Evolutionary conservation across 2,113 vertebrate genomes (phyloP).

Genomic region (Oncorhynchus nerka): DNA sequence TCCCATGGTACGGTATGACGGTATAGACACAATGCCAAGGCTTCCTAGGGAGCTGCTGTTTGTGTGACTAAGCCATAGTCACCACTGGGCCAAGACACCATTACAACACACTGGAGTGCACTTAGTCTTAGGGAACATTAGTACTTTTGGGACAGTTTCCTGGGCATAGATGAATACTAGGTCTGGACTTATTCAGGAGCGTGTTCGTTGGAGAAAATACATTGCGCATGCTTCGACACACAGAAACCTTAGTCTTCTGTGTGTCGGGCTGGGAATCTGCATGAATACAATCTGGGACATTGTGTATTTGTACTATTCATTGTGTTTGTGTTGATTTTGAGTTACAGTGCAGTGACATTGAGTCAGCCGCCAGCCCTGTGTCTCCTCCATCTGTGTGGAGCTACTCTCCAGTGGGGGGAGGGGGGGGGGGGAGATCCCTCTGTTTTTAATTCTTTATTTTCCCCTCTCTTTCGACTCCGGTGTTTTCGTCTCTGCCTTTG

Average conservation of each 20-base stretch:
- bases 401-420: conserved; percentile 46
- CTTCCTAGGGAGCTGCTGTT: not conserved
- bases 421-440: conserved; percentile 54
- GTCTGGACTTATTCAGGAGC: not conserved
- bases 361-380: conserved; percentile 72
- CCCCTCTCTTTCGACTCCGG: conserved; percentile 59
- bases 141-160: too few relatives aligned
- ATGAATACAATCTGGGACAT: not conserved
- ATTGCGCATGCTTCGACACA: too few relatives aligned
- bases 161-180: not conserved
- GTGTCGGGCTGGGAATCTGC: not conserved
- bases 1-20: not conserved
- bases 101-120: conserved; percentile 32
- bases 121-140: conserved; percentile 10
- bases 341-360: not conserved
- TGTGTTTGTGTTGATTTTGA: conserved; percentile 5
- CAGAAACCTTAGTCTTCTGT: too few relatives aligned
- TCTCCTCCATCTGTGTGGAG: conserved; percentile 45
- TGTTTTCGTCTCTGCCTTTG: conserved; percentile 7
- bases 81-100: conserved; percentile 27
- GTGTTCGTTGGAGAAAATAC: too few relatives aligned
- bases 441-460: not conserved
- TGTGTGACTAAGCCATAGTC: not conserved
- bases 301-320: conserved; percentile 2
- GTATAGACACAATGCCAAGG: not conserved